These are phyloP conservation scores for Antheraea assamensis DNA, from an alignment of 2,888 invertebrate species.

Conservation along the genomic window DNA sequence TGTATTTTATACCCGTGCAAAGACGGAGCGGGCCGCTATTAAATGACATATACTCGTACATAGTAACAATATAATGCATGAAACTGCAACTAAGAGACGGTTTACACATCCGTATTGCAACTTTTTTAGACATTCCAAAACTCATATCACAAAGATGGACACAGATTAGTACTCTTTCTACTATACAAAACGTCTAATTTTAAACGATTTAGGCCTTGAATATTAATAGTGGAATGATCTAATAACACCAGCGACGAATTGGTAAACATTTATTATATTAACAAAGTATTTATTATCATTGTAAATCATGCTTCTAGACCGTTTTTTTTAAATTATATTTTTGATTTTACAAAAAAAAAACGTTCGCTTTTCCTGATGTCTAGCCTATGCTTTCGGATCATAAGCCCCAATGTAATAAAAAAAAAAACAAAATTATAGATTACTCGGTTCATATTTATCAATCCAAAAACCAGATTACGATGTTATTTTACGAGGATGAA, in stretches of 20 bases:
- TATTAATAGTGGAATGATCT: constrained; percentile 7
- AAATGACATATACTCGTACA: too few species aligned
- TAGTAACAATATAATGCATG: background rate
- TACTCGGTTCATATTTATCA: background rate
- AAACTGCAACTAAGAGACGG: background rate
- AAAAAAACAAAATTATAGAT: background rate
- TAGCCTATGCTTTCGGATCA: background rate
- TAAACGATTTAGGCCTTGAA: constrained; percentile 2
- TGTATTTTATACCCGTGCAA: too few species aligned
- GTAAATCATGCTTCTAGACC: background rate
- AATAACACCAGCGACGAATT: background rate
- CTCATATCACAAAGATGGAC: background rate
- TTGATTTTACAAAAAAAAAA: background rate
- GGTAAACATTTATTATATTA: background rate
- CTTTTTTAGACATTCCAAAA: background rate
- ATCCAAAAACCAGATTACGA: background rate
- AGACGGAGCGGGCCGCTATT: too few species aligned
- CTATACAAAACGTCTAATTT: background rate
- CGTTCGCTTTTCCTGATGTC: background rate
- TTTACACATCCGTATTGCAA: background rate
- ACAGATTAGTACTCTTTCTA: background rate
- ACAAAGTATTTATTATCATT: background rate
- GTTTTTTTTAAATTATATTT: background rate
- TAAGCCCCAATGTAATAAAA: background rate
- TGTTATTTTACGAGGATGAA: background rate